Evolutionary conservation across 1,140 invertebrate genomes (phyloP).

Genomic region (Agraylea sexmaculata): DNA sequence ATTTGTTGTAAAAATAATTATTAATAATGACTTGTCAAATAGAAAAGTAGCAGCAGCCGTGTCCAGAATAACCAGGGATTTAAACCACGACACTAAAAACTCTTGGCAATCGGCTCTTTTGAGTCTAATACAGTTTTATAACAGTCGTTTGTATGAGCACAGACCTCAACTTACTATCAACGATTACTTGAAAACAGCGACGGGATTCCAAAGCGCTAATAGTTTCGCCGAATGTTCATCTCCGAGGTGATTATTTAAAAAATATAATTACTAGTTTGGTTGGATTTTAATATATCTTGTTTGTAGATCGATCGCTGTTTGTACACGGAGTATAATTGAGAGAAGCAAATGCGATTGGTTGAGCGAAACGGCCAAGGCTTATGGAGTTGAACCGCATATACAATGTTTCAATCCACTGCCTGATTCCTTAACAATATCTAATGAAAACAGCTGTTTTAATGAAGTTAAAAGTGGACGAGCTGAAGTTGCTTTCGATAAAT

Average conservation of each 20-base stretch:
- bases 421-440: neutral
- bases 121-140: conserved; percentile 40
- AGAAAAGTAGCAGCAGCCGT: conserved; percentile 16
- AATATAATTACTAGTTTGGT: no score
- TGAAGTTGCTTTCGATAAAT: conserved; percentile 51
- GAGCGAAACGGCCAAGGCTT: conserved; percentile 52
- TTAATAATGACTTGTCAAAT: no score
- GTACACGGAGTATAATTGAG: conserved; percentile 51
- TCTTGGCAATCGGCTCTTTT: conserved; percentile 40
- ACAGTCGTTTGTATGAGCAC: conserved; percentile 29
- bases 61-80: conserved; percentile 7
- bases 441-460: conserved; percentile 49
- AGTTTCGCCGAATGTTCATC: conserved; percentile 22
- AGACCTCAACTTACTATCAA: conserved; percentile 39
- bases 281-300: conserved; percentile 1
- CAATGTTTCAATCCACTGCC: conserved; percentile 43
- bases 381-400: conserved; percentile 60
- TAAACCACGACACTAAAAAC: conserved; percentile 4
- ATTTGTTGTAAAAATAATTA: no score
- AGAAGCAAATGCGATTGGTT: conserved; percentile 64
- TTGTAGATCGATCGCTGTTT: conserved; percentile 43
- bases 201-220: conserved; percentile 44
- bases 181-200: conserved; percentile 41
- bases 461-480: conserved; percentile 44
- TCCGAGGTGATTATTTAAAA: conserved; percentile 13